These are phyloP conservation scores for Blennius ocellaris DNA, from an alignment of 2,113 vertebrate genomes.

Conservation along the genomic window DNA sequence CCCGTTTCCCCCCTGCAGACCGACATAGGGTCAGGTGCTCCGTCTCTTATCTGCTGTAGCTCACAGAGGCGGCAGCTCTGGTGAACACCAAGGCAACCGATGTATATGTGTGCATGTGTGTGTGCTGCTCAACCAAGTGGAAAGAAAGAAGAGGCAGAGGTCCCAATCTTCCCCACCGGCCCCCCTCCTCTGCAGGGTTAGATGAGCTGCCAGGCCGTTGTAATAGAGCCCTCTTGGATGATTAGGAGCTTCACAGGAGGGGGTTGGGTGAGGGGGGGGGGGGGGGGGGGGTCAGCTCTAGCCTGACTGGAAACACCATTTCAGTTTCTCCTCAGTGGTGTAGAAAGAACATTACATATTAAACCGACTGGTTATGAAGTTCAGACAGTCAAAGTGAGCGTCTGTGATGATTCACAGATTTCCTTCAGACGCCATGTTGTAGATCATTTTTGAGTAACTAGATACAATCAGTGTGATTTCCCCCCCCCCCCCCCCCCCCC, in stretches of 20 bases:
- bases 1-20: conserved; percentile 79
- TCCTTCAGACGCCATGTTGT: conserved; percentile 38
- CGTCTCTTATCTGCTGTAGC: conserved; percentile 80
- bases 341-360: conserved; percentile 52
- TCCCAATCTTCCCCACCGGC: conserved; percentile 56
- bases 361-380: conserved; percentile 40
- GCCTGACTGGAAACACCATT: conserved; percentile 54
- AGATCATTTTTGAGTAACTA: conserved; percentile 39
- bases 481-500: no score
- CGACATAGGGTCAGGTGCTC: conserved; percentile 92
- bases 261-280: no score
- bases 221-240: conserved; percentile 78
- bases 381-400: conserved; percentile 10
- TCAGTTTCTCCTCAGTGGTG: conserved; percentile 44
- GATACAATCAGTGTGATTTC: conserved; percentile 33
- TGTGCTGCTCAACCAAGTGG: conserved; percentile 71
- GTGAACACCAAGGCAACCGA: conserved; percentile 35
- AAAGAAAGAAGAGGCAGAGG: conserved; percentile 71
- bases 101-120: conserved; percentile 12
- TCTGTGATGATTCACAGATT: conserved; percentile 30
- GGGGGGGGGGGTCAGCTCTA: conserved; percentile 68
- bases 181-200: conserved; percentile 62
- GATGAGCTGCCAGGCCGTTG: conserved; percentile 75
- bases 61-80: conserved; percentile 54
- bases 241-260: conserved; percentile 75